These are phyloP conservation scores for Zoanthus solanderi DNA, from an alignment of 92 coral and sea anemone genomes.

Conservation along the genomic window DNA sequence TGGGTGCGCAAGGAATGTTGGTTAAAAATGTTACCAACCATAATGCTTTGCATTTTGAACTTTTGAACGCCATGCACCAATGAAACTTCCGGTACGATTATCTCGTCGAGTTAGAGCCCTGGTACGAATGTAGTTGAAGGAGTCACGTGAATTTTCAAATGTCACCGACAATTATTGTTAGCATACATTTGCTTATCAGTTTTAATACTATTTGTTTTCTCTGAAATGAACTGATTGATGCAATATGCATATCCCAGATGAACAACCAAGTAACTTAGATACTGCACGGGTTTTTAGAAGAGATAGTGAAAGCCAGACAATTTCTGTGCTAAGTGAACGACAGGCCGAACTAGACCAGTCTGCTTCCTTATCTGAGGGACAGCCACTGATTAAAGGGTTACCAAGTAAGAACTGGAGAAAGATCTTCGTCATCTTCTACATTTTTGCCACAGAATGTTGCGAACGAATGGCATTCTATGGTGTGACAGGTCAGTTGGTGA, in stretches of 20 bases:
- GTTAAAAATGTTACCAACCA: no score
- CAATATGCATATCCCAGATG: neutral
- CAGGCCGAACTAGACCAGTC: neutral
- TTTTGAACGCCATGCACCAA: no score
- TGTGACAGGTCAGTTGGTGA: constrained; percentile 73
- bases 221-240: neutral
- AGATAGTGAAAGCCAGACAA: neutral
- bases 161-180: no score
- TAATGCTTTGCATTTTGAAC: no score
- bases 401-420: constrained; percentile 38
- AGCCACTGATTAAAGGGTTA: neutral
- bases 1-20: no score
- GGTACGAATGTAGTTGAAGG: no score
- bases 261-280: neutral
- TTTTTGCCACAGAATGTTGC: constrained; percentile 84
- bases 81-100: no score
- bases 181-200: no score
- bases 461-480: constrained; percentile 92
- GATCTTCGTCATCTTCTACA: constrained; percentile 57
- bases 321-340: neutral
- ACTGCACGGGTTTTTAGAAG: neutral
- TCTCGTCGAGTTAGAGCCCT: no score
- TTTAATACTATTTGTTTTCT: no score
- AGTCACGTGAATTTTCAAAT: no score
- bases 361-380: neutral